Evolutionary conservation across 2,113 vertebrate species (phyloP).

Genomic region (Python bivittatus): DNA sequence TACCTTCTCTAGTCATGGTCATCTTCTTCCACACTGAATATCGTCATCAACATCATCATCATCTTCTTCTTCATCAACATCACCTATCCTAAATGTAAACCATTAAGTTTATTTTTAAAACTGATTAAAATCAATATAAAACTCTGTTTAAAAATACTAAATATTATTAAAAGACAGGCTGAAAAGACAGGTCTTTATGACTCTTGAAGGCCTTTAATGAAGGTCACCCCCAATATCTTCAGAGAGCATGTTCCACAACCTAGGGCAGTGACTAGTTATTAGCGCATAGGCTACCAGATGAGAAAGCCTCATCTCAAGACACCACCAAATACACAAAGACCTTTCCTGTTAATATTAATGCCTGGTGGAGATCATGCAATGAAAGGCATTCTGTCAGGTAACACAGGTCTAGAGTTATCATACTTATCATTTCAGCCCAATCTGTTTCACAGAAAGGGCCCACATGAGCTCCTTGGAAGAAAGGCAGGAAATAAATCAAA

Average conservation of each 20-base stretch:
- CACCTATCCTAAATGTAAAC: not conserved
- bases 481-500: not conserved
- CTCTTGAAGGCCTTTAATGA: not conserved
- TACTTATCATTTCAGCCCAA: not conserved
- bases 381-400: not conserved
- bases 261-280: not conserved
- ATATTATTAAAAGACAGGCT: not conserved
- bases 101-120: not conserved
- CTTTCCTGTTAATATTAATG: not conserved
- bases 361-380: not conserved
- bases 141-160: not conserved
- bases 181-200: not conserved
- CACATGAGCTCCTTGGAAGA: not conserved
- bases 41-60: too few species aligned
- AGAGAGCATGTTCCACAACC: not conserved
- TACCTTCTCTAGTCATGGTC: too few species aligned
- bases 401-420: not conserved
- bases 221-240: not conserved
- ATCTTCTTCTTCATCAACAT: too few species aligned
- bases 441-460: not conserved
- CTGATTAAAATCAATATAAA: not conserved
- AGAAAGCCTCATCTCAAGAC: not conserved
- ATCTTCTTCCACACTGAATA: too few species aligned
- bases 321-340: not conserved
- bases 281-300: not conserved